Conservation (phyloP, 2,113 vertebrate species). For the Notothenia rossii region DNA sequence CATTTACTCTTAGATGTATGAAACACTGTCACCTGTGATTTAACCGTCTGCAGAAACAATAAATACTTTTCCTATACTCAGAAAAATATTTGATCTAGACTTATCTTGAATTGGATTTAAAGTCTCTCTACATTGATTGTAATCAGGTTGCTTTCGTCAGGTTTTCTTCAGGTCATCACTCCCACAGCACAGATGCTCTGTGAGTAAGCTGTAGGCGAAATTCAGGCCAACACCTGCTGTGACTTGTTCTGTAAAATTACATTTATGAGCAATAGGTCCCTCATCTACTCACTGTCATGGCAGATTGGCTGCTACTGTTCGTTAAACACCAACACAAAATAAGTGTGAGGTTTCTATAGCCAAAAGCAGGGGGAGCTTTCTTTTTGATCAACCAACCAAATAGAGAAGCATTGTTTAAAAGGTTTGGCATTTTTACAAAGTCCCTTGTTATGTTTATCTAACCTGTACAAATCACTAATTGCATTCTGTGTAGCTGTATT, state of each 20-base stretch:
- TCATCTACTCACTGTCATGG: not conserved
- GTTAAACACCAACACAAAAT: not conserved
- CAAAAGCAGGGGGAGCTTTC: not conserved
- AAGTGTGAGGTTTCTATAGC: not conserved
- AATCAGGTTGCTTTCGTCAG: not conserved
- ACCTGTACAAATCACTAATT: not conserved
- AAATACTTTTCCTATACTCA: not conserved
- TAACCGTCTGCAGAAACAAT: not conserved
- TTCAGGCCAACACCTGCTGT: constrained; percentile 42
- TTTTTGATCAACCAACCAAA: not conserved
- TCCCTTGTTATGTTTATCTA: not conserved
- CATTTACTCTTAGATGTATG: not conserved
- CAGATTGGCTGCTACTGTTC: not conserved
- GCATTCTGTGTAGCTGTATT: not conserved
- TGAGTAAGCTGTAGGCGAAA: constrained; percentile 18
- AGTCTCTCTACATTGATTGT: not conserved
- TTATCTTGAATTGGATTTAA: not conserved
- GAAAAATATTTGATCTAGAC: not conserved
- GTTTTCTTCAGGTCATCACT: not conserved
- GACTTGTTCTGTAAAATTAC: constrained; percentile 14
- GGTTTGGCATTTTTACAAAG: not conserved
- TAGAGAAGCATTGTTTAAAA: not conserved
- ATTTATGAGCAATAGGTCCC: not conserved
- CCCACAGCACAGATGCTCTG: not conserved
- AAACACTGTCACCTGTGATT: not conserved